phyloP scores from a whole-genome alignment of 1,140 invertebrate species.

The Calliphora vicina region DNA sequence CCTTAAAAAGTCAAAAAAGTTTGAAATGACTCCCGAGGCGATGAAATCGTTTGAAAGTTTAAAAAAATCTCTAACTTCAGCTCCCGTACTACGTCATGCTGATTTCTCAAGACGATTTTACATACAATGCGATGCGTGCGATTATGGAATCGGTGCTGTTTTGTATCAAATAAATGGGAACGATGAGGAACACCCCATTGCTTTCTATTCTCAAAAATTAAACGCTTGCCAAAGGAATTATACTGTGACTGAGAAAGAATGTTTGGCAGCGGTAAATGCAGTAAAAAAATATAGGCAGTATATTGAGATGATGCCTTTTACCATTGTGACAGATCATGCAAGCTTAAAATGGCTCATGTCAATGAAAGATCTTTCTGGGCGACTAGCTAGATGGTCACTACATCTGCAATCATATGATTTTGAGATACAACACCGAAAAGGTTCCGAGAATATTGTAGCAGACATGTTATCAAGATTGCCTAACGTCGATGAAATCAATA shows the following conservation, averaged over 20 bases:
- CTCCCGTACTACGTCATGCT: conserved; percentile 54
- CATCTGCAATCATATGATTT: background rate
- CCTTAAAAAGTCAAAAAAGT: background rate
- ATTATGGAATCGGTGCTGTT: background rate
- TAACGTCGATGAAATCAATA: background rate
- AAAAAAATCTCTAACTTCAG: conserved; percentile 47
- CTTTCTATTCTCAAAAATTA: conserved; percentile 52
- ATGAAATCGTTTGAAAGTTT: conserved; percentile 18
- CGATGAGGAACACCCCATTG: conserved; percentile 44
- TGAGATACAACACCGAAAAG: conserved; percentile 46
- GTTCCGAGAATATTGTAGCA: conserved; percentile 47
- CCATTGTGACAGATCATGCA: conserved; percentile 52
- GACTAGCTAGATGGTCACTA: background rate
- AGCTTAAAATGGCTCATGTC: conserved; percentile 45
- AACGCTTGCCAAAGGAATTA: conserved; percentile 59
- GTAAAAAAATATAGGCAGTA: conserved; percentile 63
- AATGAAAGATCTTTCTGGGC: conserved; percentile 39
- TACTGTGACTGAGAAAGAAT: conserved; percentile 55
- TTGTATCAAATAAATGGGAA: conserved; percentile 46
- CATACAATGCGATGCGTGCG: background rate
- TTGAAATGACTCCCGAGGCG: background rate
- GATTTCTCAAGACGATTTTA: conserved; percentile 45
- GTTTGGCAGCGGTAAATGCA: conserved; percentile 43
- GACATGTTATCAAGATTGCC: conserved; percentile 45
- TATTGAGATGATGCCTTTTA: conserved; percentile 58